These are phyloP conservation scores for Apis florea DNA, from an alignment of 1,140 invertebrate genomes.

Conservation along the genomic window DNA sequence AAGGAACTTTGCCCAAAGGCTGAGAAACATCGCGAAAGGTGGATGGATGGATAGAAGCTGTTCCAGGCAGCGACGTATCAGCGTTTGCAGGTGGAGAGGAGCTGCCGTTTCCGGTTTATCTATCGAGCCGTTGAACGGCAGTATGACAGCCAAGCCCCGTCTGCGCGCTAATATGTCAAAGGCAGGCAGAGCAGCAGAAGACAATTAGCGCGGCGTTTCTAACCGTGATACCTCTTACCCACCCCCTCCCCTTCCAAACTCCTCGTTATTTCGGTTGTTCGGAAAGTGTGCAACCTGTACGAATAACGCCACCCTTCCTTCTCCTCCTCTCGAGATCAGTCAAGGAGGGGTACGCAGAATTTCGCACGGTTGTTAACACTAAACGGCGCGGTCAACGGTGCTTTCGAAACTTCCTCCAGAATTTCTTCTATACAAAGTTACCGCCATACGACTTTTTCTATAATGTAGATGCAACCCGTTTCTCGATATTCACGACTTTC, in stretches of 20 bases:
- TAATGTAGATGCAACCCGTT: no score
- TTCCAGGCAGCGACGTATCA: conserved; percentile 43
- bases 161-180: conserved; percentile 62
- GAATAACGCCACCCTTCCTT: no score
- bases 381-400: no score
- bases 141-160: conserved; percentile 34
- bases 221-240: conserved; percentile 1
- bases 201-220: conserved; percentile 54
- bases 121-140: conserved; percentile 53
- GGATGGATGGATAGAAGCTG: no score
- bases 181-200: conserved; percentile 46
- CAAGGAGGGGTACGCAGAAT: no score
- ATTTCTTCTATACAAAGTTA: no score
- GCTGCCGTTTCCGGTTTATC: conserved; percentile 66
- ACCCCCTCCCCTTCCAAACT: conserved; percentile 18
- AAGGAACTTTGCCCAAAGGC: conserved; percentile 63
- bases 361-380: no score
- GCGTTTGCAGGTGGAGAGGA: conserved; percentile 45
- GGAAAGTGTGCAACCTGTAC: no score
- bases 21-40: conserved; percentile 64
- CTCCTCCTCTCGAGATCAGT: no score
- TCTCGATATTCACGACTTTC: no score
- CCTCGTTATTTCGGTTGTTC: conserved; percentile 47
- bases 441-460: no score
- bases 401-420: no score